Conservation (phyloP, 2,888 invertebrate species). For the Dioctria rufipes region DNA sequence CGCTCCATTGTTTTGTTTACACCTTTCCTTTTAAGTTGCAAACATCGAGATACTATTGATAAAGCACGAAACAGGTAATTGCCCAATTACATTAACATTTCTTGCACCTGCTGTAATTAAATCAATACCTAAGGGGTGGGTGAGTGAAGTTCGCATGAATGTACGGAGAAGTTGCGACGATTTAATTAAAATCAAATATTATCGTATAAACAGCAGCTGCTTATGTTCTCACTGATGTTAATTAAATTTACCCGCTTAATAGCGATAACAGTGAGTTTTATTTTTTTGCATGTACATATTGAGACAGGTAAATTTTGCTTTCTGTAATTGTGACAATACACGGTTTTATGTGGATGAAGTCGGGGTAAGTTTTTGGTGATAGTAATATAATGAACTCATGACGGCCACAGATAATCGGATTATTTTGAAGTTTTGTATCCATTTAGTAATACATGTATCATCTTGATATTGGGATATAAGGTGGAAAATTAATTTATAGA, state of each 20-base stretch:
- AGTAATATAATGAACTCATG: too few species aligned
- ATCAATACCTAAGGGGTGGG: slow-evolving; percentile 34
- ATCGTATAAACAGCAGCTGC: slow-evolving; percentile 43
- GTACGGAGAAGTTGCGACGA: slow-evolving; percentile 38
- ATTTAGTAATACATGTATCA: too few species aligned
- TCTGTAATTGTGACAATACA: too few species aligned
- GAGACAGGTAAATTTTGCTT: too few species aligned
- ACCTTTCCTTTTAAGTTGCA: slow-evolving; percentile 12
- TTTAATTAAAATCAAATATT: slow-evolving; percentile 55
- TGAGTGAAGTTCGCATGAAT: background rate
- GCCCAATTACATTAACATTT: slow-evolving; percentile 39
- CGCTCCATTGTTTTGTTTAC: background rate
- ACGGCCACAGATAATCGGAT: too few species aligned
- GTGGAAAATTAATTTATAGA: too few species aligned
- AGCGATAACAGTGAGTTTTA: slow-evolving; percentile 27
- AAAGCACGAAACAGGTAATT: slow-evolving; percentile 29
- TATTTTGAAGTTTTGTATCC: too few species aligned
- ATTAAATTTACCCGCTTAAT: slow-evolving; percentile 41
- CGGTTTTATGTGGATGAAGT: too few species aligned
- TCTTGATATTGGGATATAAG: too few species aligned
- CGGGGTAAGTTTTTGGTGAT: too few species aligned
- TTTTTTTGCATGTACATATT: background rate
- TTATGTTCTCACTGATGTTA: slow-evolving; percentile 32
- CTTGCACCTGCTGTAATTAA: slow-evolving; percentile 49
- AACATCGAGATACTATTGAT: slow-evolving; percentile 42